Percentiles rank a stretch among this genome's conserved stretches.
phyloP scores from a whole-genome alignment of 1,140 invertebrate species.

The Ceratoteleas bidentatus region DNA sequence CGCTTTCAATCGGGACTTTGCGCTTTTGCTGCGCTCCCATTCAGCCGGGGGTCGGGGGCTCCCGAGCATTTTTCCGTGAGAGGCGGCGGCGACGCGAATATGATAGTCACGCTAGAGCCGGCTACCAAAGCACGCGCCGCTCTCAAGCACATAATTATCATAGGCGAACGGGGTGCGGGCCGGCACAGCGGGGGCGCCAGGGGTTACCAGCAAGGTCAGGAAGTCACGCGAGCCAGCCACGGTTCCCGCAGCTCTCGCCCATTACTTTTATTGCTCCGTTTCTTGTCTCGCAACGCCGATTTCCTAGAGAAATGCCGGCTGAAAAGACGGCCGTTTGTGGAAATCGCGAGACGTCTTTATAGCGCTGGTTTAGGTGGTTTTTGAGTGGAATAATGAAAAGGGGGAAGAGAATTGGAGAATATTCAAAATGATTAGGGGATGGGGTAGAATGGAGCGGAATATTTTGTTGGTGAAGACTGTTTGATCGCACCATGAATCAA shows the following conservation, averaged over 20 bases:
- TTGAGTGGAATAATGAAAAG: too few relatives aligned
- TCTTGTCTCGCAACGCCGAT: slow-evolving; percentile 44
- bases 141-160: slow-evolving; percentile 77
- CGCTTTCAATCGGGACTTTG: slow-evolving; percentile 34
- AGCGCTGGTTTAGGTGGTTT: too few relatives aligned
- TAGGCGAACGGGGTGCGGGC: slow-evolving; percentile 66
- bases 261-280: slow-evolving; percentile 66
- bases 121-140: slow-evolving; percentile 75
- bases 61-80: slow-evolving; percentile 42
- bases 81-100: slow-evolving; percentile 42
- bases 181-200: slow-evolving; percentile 47
- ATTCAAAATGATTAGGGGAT: too few relatives aligned
- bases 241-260: slow-evolving; percentile 45
- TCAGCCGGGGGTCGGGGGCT: not conserved
- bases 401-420: too few relatives aligned
- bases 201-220: slow-evolving; percentile 57
- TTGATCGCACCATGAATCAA: too few relatives aligned
- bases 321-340: too few relatives aligned
- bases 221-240: slow-evolving; percentile 76
- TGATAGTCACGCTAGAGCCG: slow-evolving; percentile 77
- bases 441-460: too few relatives aligned
- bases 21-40: slow-evolving; percentile 42
- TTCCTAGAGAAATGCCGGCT: not conserved
- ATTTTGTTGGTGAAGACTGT: too few relatives aligned
- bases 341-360: too few relatives aligned